Evolutionary conservation across 2,113 vertebrate genomes (phyloP), one percentile per base, ranked within the genome.

Genomic region (Charadrius vociferus): DNA sequence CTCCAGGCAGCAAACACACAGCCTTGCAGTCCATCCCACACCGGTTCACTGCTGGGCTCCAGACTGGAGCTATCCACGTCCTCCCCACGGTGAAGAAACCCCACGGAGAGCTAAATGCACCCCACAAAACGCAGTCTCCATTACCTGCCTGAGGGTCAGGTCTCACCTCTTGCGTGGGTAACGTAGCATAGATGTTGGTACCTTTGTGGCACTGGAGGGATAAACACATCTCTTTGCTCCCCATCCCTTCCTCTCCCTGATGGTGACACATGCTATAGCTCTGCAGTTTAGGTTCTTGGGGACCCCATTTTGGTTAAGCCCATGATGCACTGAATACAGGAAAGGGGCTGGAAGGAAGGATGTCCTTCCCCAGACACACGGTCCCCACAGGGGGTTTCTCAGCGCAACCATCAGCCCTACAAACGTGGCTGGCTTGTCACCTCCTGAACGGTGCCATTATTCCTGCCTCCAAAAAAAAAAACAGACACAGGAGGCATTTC

Each of bases 391-490:
- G 17, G 71, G 24, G 14, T 9, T 96, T 93, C 72, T 66, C 81
- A 67, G 78, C 71, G 88, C 70, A 90, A 85, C 90, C 90, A 50
- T 34, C 85, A 90, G 41, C 56, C n/a, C 65, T 41, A 45, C 67
- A 63, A 93, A 27, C 1, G 9, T 65, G 91, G 59, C 87, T 79
- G 87, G 61, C 56, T 53, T 5, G 0, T 81, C 86, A 73, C 50
- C 82, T 88, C 72, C 88, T 95, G 75, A 91, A 93, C 43, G 73
- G n/a, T 67, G 77, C 41, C 59, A 50, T 83, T 95, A 89, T 93
- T 83, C 63, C 73, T 87, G 47, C 81, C 61, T 72, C 89, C 81
- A 85, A 72, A 97, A 65, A 36, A 15, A 72, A 81, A 10, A 10
- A 10, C n/a, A 61, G 65, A 20, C 70, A 56, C 32, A 45, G 73